A percentile compares a stretch with the other conserved stretches of the same genome.
phyloP scores from a whole-genome alignment of 2,888 invertebrate genomes.

The Rambutsinella grinnellia region DNA sequence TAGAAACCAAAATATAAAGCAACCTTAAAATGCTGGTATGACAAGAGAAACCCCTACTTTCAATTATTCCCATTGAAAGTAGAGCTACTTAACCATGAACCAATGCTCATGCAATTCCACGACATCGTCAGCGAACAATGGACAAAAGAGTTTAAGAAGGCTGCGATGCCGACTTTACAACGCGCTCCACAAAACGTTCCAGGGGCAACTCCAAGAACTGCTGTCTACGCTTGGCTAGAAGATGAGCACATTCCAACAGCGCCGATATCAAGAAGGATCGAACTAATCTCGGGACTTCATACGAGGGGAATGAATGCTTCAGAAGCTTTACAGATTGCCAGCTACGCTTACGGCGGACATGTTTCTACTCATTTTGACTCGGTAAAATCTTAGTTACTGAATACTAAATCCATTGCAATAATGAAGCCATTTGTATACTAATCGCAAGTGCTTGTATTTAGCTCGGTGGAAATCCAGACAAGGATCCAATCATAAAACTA shows the following conservation, averaged over 20 bases:
- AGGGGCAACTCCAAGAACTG: slow-evolving; percentile 63
- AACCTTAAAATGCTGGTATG: slow-evolving; percentile 56
- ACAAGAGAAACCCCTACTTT: slow-evolving; percentile 56
- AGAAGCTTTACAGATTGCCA: slow-evolving; percentile 60
- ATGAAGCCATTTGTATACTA: not conserved
- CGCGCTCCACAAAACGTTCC: slow-evolving; percentile 60
- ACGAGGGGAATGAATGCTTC: slow-evolving; percentile 59
- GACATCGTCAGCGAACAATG: slow-evolving; percentile 55
- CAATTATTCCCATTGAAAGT: slow-evolving; percentile 53
- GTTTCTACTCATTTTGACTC: slow-evolving; percentile 66
- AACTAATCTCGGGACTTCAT: slow-evolving; percentile 56
- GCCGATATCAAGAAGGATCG: slow-evolving; percentile 52
- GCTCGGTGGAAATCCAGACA: slow-evolving; percentile 57
- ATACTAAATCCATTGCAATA: too few species aligned
- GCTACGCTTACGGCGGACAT: slow-evolving; percentile 66
- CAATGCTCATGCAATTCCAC: slow-evolving; percentile 51
- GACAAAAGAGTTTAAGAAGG: slow-evolving; percentile 55
- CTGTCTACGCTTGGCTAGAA: slow-evolving; percentile 63
- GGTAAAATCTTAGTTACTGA: slow-evolving; percentile 26
- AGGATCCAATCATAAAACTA: slow-evolving; percentile 55
- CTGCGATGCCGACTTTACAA: slow-evolving; percentile 63
- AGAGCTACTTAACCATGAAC: slow-evolving; percentile 53
- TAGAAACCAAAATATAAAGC: slow-evolving; percentile 42
- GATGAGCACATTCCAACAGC: slow-evolving; percentile 59
- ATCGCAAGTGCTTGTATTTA: not conserved